Conservation (phyloP, 2,888 invertebrate species). For the Conistra vaccinii region DNA sequence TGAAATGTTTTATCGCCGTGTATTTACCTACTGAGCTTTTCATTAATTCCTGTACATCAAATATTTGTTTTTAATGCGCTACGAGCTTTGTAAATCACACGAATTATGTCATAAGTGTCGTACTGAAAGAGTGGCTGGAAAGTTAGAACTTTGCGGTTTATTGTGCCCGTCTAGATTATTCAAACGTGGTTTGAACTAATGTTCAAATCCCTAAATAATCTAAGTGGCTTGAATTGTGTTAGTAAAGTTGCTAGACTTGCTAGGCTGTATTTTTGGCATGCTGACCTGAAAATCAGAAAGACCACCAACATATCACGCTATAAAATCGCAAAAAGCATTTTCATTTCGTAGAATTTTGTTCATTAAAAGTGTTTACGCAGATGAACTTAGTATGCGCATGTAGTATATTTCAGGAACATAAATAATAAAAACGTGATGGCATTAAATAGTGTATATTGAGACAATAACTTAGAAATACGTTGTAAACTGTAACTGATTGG, state of each 20-base stretch:
- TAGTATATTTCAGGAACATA: neutral
- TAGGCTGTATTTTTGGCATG: neutral
- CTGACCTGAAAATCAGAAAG: neutral
- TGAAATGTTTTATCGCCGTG: slow-evolving; percentile 66
- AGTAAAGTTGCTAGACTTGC: slow-evolving; percentile 28
- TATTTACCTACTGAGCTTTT: slow-evolving; percentile 56
- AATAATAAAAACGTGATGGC: neutral
- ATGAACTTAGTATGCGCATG: too few species aligned
- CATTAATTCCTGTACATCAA: slow-evolving; percentile 45
- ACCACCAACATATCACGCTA: too few species aligned
- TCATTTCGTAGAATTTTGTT: neutral
- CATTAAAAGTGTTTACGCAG: neutral
- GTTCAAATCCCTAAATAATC: slow-evolving; percentile 35
- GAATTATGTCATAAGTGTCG: neutral
- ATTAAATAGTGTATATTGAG: slow-evolving; percentile 35
- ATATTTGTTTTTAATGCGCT: slow-evolving; percentile 40
- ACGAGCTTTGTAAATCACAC: slow-evolving; percentile 41
- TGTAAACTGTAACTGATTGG: slow-evolving; percentile 25
- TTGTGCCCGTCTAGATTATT: slow-evolving; percentile 34
- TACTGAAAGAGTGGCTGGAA: slow-evolving; percentile 13
- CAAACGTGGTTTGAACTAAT: slow-evolving; percentile 28
- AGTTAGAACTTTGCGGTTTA: slow-evolving; percentile 29
- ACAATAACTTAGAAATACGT: slow-evolving; percentile 49
- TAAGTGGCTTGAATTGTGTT: slow-evolving; percentile 25
- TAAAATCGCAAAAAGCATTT: neutral